Percentiles rank a stretch among this genome's conserved stretches.
These are phyloP conservation scores for Sphinx pinastri DNA, from an alignment of 2,888 invertebrate species.

Conservation along the genomic window DNA sequence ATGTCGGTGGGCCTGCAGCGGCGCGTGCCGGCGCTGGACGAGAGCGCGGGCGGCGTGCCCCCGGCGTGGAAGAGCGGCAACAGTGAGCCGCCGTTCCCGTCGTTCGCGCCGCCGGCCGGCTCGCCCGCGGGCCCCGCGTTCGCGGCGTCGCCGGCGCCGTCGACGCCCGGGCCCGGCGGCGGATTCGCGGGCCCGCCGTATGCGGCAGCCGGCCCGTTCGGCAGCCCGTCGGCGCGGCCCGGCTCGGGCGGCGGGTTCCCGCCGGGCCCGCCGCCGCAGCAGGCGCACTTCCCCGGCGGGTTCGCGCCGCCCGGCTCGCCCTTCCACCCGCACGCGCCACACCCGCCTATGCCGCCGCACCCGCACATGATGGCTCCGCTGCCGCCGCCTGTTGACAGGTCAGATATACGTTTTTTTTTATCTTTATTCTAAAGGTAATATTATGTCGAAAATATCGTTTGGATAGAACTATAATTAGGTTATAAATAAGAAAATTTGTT, in stretches of 20 bases:
- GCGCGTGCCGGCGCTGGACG: slow-evolving; percentile 85
- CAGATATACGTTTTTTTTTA: slow-evolving; percentile 58
- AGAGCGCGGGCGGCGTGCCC: slow-evolving; percentile 75
- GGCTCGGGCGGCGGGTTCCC: slow-evolving; percentile 94
- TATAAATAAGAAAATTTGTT: no score
- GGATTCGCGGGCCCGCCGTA: slow-evolving; percentile 87
- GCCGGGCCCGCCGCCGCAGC: slow-evolving; percentile 88
- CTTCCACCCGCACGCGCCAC: slow-evolving; percentile 92
- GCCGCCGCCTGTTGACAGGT: slow-evolving; percentile 92
- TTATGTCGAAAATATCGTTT: background rate
- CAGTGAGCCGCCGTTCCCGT: slow-evolving; percentile 87
- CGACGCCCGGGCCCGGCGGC: slow-evolving; percentile 90
- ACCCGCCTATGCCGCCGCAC: slow-evolving; percentile 92
- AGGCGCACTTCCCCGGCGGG: slow-evolving; percentile 88
- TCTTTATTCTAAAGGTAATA: slow-evolving; percentile 7
- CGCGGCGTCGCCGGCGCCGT: slow-evolving; percentile 88
- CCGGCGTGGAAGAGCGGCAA: slow-evolving; percentile 89
- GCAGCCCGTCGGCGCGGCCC: slow-evolving; percentile 86
- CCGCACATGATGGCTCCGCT: slow-evolving; percentile 81
- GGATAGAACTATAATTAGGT: background rate
- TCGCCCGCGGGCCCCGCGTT: slow-evolving; percentile 88
- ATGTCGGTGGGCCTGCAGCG: slow-evolving; percentile 92
- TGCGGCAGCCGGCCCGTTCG: slow-evolving; percentile 87
- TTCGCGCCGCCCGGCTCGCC: slow-evolving; percentile 90
- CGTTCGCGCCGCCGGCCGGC: slow-evolving; percentile 90